Evolutionary conservation across 2,888 invertebrate genomes (phyloP).

Genomic region (Eupithecia dodoneata): DNA sequence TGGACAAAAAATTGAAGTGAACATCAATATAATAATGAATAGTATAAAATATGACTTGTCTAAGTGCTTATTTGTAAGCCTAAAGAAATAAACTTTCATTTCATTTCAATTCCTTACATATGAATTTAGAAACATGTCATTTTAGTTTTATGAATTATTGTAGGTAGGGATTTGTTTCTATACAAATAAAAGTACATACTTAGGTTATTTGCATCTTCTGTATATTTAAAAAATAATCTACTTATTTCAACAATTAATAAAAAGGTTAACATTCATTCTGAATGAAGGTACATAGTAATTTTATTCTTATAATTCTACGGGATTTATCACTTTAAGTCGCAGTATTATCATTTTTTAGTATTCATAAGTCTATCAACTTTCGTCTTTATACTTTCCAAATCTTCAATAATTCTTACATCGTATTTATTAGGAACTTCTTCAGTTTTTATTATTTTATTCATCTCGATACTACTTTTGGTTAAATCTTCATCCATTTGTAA

Average conservation of each 20-base stretch:
- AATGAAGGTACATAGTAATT: neutral
- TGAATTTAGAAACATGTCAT: too few relatives aligned
- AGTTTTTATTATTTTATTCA: neutral
- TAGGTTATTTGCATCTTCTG: neutral
- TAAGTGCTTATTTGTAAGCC: too few relatives aligned
- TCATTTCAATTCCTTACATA: too few relatives aligned
- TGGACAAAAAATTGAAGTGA: too few relatives aligned
- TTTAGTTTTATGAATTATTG: too few relatives aligned
- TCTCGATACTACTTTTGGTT: neutral
- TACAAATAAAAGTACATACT: neutral
- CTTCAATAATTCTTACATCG: neutral
- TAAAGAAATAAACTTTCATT: too few relatives aligned
- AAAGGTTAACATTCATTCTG: neutral
- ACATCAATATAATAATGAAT: too few relatives aligned
- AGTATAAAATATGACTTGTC: too few relatives aligned
- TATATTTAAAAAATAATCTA: neutral
- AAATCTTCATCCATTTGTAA: neutral
- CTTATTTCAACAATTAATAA: neutral
- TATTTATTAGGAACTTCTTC: neutral
- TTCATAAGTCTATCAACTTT: neutral
- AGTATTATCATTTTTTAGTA: neutral
- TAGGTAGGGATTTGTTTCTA: neutral
- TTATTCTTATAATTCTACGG: neutral
- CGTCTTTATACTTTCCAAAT: neutral
- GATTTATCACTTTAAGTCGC: neutral